phyloP scores from a whole-genome alignment of 2,888 invertebrate species.

The Podotricha telesiphe region DNA sequence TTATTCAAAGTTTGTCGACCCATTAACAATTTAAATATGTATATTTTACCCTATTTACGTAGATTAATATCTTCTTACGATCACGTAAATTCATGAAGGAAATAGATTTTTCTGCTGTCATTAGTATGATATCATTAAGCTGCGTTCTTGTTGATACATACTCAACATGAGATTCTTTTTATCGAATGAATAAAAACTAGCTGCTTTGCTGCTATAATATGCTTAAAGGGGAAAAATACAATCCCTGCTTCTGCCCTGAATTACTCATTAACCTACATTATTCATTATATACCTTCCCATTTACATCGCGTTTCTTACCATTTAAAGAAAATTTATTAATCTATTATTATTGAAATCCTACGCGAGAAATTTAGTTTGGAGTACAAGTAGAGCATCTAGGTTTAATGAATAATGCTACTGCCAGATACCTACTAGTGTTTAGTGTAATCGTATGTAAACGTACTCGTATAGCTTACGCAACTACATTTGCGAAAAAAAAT shows the following conservation, averaged over 20 bases:
- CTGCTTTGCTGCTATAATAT: background rate
- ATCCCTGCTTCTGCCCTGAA: background rate
- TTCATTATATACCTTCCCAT: background rate
- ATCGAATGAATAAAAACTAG: constrained; percentile 2
- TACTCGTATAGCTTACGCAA: too few relatives aligned
- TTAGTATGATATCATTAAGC: constrained; percentile 9
- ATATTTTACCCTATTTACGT: too few relatives aligned
- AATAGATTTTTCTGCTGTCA: background rate
- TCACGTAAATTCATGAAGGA: background rate
- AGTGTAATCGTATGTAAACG: too few relatives aligned
- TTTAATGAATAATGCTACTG: background rate
- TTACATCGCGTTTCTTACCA: background rate
- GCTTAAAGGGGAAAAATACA: background rate
- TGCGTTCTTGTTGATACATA: constrained; percentile 9
- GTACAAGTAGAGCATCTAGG: background rate
- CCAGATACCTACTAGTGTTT: background rate
- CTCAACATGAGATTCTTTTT: constrained; percentile 12
- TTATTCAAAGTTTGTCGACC: too few relatives aligned
- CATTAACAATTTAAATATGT: too few relatives aligned
- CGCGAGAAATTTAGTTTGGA: constrained; percentile 15
- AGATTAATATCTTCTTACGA: background rate
- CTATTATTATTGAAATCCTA: constrained; percentile 15
- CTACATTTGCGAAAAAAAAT: too few relatives aligned
- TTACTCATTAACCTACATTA: constrained; percentile 9
- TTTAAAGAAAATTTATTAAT: background rate